Evolutionary conservation across 2,888 invertebrate species (phyloP).

Genomic region (Allophyes oxyacanthae): DNA sequence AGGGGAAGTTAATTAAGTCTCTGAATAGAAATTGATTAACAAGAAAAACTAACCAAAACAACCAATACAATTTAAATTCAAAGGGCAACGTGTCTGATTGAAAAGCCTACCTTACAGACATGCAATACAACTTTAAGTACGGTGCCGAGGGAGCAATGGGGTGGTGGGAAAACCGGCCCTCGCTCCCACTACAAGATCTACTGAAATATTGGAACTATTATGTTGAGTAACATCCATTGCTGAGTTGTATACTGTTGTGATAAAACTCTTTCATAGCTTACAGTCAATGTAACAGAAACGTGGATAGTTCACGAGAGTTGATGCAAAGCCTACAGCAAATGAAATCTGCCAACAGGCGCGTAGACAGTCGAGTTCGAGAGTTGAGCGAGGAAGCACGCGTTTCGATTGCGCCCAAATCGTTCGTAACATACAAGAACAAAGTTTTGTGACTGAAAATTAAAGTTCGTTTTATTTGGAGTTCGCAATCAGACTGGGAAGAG

Average conservation of each 20-base stretch:
- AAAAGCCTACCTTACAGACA: conserved; percentile 81
- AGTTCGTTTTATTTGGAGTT: conserved; percentile 63
- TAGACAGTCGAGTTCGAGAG: conserved; percentile 65
- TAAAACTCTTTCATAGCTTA: not conserved
- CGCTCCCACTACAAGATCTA: conserved; percentile 25
- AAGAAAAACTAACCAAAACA: conserved; percentile 55
- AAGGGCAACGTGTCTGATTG: conserved; percentile 74
- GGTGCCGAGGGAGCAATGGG: conserved; percentile 62
- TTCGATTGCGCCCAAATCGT: conserved; percentile 50
- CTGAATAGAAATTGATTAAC: conserved; percentile 51
- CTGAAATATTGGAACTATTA: conserved; percentile 4
- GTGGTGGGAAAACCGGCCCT: conserved; percentile 59
- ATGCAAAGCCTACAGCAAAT: conserved; percentile 52
- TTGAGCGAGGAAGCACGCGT: conserved; percentile 59
- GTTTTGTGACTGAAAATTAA: conserved; percentile 70
- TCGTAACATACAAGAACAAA: conserved; percentile 67
- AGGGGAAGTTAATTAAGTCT: conserved; percentile 64
- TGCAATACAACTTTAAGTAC: conserved; percentile 78
- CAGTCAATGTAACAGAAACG: conserved; percentile 59
- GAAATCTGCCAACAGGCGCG: conserved; percentile 47
- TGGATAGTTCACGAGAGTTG: conserved; percentile 19
- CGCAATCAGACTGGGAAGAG: conserved; percentile 54
- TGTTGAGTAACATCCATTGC: conserved; percentile 52
- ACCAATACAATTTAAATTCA: conserved; percentile 53
- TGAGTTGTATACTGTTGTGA: conserved; percentile 5